Evolutionary conservation across 2,888 invertebrate genomes (phyloP).

Genomic region (Trichacis sp.): DNA sequence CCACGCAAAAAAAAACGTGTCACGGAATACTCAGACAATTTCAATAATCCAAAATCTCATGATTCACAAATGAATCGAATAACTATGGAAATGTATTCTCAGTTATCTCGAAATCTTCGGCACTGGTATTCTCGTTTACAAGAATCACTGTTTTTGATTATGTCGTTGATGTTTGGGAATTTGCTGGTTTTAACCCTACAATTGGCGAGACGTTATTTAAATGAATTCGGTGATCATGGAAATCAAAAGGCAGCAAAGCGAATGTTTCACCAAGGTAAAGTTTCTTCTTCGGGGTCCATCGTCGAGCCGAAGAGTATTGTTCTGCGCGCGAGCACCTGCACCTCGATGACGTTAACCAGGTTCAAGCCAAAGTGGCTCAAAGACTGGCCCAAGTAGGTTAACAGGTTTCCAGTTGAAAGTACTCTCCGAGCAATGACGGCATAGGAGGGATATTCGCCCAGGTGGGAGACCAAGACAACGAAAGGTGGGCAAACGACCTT

Average conservation of each 20-base stretch:
- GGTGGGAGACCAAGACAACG: conserved; percentile 40
- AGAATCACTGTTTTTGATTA: no score
- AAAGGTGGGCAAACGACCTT: conserved; percentile 45
- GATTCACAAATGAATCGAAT: no score
- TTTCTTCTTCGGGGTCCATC: conserved; percentile 35
- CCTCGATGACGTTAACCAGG: conserved; percentile 34
- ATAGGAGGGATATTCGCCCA: conserved; percentile 43
- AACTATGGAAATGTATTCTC: no score
- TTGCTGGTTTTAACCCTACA: no score
- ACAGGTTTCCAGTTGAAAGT: conserved; percentile 64
- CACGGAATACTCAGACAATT: no score
- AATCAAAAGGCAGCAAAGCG: conserved; percentile 9
- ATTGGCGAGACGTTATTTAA: no score
- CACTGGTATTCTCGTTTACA: no score
- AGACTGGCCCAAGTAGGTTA: conserved; percentile 66
- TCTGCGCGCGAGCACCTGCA: conserved; percentile 44
- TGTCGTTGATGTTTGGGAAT: no score
- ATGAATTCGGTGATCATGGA: no score
- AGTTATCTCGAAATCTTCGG: no score
- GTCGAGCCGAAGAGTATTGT: conserved; percentile 28
- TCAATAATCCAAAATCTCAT: no score
- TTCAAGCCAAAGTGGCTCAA: conserved; percentile 53
- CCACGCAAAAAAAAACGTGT: no score
- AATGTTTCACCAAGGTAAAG: conserved; percentile 23
- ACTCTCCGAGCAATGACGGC: conserved; percentile 50